These are phyloP conservation scores for Carettochelys insculpta DNA, from an alignment of 2,113 vertebrate genomes.

Conservation along the genomic window DNA sequence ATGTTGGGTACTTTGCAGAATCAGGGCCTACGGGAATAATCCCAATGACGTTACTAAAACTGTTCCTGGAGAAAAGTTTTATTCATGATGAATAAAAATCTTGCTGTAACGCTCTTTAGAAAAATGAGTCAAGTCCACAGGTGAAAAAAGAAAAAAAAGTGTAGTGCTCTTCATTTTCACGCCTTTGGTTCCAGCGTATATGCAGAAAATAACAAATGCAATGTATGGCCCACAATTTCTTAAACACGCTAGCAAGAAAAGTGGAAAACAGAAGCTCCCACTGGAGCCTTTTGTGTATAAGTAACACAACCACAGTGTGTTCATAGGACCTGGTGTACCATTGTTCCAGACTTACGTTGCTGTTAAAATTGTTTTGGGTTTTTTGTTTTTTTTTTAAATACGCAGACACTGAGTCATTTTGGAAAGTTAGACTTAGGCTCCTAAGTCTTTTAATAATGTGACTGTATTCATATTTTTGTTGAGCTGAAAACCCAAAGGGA, in stretches of 20 bases:
- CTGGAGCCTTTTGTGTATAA: neutral
- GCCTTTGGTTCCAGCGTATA: neutral
- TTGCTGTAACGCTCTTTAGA: fast-evolving
- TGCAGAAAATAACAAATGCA: neutral
- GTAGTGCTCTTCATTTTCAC: neutral
- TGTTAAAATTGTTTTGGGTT: too few species aligned
- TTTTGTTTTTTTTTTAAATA: neutral
- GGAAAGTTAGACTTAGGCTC: fast-evolving
- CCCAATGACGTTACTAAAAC: neutral
- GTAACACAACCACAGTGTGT: neutral
- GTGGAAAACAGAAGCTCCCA: neutral
- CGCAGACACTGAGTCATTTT: neutral
- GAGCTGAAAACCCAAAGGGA: neutral
- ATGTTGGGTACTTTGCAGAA: neutral
- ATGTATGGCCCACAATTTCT: neutral
- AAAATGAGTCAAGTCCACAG: neutral
- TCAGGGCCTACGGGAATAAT: neutral
- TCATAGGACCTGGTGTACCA: neutral
- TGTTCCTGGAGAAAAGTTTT: neutral
- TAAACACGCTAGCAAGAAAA: neutral
- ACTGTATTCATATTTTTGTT: neutral
- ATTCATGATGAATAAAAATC: neutral
- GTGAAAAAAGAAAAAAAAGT: too few species aligned
- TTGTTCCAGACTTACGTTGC: neutral
- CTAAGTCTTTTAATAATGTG: neutral